These are phyloP conservation scores for Ceratosolen solmsi DNA, from an alignment of 1,140 invertebrate species.

Conservation along the genomic window DNA sequence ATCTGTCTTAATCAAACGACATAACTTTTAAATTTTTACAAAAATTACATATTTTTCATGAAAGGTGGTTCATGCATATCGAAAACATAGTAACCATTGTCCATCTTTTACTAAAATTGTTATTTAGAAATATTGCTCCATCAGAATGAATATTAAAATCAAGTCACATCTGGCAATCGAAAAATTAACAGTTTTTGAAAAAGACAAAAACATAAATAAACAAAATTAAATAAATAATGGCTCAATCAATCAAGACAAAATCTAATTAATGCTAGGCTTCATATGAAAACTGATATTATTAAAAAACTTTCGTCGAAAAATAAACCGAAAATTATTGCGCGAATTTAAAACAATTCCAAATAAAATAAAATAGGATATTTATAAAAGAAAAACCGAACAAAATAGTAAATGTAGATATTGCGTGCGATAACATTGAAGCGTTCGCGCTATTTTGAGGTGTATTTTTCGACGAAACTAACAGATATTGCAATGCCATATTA, in stretches of 20 bases:
- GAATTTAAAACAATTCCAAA: constrained; percentile 18
- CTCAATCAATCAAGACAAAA: not conserved
- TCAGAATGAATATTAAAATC: not conserved
- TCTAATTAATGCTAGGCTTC: not conserved
- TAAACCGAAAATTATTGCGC: constrained; percentile 7
- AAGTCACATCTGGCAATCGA: not conserved
- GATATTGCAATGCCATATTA: not conserved
- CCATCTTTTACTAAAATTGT: no score
- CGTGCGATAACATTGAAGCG: not conserved
- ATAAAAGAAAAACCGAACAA: constrained; percentile 15
- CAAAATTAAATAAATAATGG: not conserved
- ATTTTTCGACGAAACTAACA: constrained; percentile 33
- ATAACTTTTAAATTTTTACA: not conserved
- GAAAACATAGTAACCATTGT: no score
- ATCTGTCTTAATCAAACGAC: not conserved
- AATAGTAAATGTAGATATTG: not conserved
- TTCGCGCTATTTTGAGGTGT: constrained; percentile 4
- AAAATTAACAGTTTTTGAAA: not conserved
- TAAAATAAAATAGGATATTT: not conserved
- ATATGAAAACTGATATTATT: constrained; percentile 25
- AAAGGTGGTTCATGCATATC: no score
- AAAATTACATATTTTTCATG: not conserved
- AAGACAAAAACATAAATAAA: not conserved
- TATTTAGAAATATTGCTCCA: no score
- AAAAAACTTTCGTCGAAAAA: constrained; percentile 34